phyloP scores from a whole-genome alignment of 2,113 vertebrate species.

The Petromus typicus region DNA sequence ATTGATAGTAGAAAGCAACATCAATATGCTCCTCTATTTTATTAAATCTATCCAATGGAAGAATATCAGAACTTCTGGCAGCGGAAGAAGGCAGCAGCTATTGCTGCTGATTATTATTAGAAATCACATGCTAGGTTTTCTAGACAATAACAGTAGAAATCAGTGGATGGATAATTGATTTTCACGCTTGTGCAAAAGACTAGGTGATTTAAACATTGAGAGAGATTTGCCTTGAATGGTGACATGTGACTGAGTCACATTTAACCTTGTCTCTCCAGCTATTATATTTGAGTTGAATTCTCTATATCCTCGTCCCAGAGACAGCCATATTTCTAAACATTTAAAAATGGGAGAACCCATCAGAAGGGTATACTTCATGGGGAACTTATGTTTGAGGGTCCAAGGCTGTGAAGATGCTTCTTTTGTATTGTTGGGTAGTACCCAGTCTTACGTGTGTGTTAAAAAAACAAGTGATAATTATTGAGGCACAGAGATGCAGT shows the following conservation, averaged over 20 bases:
- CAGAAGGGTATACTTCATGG: neutral
- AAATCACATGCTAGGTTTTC: slow-evolving; percentile 50
- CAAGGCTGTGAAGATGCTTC: neutral
- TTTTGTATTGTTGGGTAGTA: neutral
- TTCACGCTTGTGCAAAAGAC: slow-evolving; percentile 53
- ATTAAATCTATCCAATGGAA: slow-evolving; percentile 57
- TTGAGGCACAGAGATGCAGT: neutral
- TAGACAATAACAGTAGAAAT: slow-evolving; percentile 62
- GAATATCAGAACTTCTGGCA: slow-evolving; percentile 31
- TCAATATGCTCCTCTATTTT: slow-evolving; percentile 42
- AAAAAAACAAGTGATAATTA: neutral
- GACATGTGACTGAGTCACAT: neutral
- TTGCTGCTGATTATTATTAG: slow-evolving; percentile 1
- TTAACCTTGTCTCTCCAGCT: slow-evolving; percentile 15
- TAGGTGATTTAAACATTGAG: slow-evolving; percentile 7
- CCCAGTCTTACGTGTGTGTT: neutral
- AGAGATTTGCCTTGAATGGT: slow-evolving; percentile 38
- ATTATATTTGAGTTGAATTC: neutral
- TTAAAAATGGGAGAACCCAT: neutral
- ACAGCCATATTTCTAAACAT: neutral
- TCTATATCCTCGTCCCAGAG: neutral
- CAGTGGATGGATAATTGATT: slow-evolving; percentile 65
- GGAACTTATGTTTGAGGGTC: neutral
- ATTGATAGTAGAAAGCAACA: slow-evolving; percentile 44
- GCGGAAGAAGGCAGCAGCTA: too few species aligned